Percentiles rank a stretch among this genome's conserved stretches.
These are phyloP conservation scores for Sinonovacula constricta DNA, from an alignment of 1,140 invertebrate species.

Conservation along the genomic window DNA sequence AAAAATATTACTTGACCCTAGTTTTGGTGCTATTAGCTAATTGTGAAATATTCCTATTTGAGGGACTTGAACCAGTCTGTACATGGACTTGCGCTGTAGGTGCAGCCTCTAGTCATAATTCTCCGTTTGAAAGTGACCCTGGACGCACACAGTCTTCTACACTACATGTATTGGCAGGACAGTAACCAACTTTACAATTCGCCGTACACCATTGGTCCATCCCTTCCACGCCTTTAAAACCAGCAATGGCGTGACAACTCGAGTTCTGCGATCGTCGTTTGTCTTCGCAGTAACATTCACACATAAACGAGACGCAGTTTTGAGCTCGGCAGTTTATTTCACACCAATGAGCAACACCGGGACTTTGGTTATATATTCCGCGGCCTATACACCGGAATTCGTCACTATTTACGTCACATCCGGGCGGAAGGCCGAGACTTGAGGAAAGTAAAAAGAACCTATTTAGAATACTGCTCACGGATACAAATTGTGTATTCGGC, in stretches of 20 bases:
- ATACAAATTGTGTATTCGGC: conserved; percentile 46
- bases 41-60: no score
- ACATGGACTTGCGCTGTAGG: no score
- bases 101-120: no score
- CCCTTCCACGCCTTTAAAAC: conserved; percentile 39
- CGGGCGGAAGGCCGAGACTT: conserved; percentile 7
- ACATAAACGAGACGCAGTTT: conserved; percentile 50
- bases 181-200: conserved; percentile 51
- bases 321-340: conserved; percentile 45
- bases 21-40: no score
- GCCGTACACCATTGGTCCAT: conserved; percentile 50
- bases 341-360: conserved; percentile 48
- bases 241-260: conserved; percentile 45
- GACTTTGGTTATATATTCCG: conserved; percentile 43
- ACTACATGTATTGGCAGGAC: conserved; percentile 44
- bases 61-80: no score
- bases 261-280: conserved; percentile 7
- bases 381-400: conserved; percentile 45
- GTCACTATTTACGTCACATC: conserved; percentile 39
- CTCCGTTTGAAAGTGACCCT: background rate
- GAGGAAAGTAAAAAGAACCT: conserved; percentile 28
- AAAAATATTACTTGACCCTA: no score
- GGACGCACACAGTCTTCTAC: conserved; percentile 25
- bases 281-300: conserved; percentile 46
- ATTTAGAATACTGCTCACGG: conserved; percentile 47